These are phyloP conservation scores for Lithophane ornitopus DNA, from an alignment of 2,888 invertebrate species.

Conservation along the genomic window DNA sequence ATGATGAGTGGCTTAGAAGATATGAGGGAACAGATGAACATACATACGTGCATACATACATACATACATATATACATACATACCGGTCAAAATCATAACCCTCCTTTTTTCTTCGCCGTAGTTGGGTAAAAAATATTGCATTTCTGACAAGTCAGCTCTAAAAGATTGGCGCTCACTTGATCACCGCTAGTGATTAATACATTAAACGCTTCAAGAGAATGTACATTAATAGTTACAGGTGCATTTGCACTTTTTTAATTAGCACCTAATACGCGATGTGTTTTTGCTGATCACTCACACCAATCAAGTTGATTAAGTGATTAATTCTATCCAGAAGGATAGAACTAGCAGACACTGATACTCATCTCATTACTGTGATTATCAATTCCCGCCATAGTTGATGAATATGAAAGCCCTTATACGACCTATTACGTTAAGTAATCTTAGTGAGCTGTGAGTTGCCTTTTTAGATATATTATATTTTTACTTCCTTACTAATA, in stretches of 20 bases:
- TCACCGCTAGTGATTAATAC: slow-evolving; percentile 1
- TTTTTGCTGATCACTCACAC: slow-evolving; percentile 30
- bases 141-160: background rate
- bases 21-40: no score
- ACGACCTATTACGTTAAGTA: background rate
- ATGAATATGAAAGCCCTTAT: slow-evolving; percentile 4
- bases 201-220: background rate
- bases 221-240: slow-evolving; percentile 39
- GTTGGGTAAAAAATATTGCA: background rate
- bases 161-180: slow-evolving; percentile 5
- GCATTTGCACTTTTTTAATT: slow-evolving; percentile 42
- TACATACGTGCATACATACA: no score
- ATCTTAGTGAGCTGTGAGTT: background rate
- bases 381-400: slow-evolving; percentile 18
- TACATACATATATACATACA: no score
- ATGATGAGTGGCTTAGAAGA: no score
- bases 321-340: slow-evolving; percentile 18
- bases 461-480: background rate
- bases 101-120: no score
- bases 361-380: slow-evolving; percentile 31
- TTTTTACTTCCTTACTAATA: no score
- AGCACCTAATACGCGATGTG: slow-evolving; percentile 37
- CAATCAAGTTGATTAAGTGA: slow-evolving; percentile 50
- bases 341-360: slow-evolving; percentile 22
- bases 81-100: no score